Evolutionary conservation across 2,113 vertebrate species (phyloP).

Genomic region (Brachypteracias leptosomus): DNA sequence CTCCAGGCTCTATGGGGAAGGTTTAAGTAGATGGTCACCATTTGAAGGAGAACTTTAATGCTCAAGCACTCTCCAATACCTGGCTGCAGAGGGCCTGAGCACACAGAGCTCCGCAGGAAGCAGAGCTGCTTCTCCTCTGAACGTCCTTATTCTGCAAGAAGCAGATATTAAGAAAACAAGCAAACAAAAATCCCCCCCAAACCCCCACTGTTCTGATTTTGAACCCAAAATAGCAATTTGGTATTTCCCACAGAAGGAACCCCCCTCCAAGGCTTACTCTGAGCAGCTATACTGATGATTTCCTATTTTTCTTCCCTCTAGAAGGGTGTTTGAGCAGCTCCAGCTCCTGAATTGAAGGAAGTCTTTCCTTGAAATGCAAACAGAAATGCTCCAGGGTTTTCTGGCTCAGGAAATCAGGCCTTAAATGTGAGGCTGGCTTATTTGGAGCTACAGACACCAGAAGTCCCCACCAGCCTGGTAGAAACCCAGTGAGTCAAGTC

Average conservation of each 20-base stretch:
- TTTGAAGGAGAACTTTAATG: not conserved
- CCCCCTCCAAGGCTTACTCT: rapidly evolving
- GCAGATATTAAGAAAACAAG: not conserved
- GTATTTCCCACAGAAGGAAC: not conserved
- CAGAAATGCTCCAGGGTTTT: constrained; percentile 4
- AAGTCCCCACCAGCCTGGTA: not conserved
- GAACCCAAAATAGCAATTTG: not conserved
- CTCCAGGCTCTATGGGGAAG: not conserved
- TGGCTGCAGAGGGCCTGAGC: not conserved
- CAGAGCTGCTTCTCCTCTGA: not conserved
- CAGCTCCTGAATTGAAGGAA: constrained; percentile 21
- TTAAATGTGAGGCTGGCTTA: not conserved
- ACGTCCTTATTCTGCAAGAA: not conserved
- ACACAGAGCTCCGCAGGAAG: rapidly evolving
- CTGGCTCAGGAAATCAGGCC: constrained; percentile 7
- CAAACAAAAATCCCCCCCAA: not conserved
- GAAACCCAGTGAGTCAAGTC: not conserved
- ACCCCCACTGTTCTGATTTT: not conserved
- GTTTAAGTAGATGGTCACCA: not conserved
- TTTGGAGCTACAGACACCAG: not conserved
- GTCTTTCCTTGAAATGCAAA: not conserved
- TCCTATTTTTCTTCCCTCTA: not conserved
- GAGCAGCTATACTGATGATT: not conserved
- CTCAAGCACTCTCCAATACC: not conserved
- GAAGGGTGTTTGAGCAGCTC: not conserved